Evolutionary conservation across 2,797 vertebrate species (phyloP), one percentile per base, ranked within the genome.

Genomic region (Atherinosoma microstoma): DNA sequence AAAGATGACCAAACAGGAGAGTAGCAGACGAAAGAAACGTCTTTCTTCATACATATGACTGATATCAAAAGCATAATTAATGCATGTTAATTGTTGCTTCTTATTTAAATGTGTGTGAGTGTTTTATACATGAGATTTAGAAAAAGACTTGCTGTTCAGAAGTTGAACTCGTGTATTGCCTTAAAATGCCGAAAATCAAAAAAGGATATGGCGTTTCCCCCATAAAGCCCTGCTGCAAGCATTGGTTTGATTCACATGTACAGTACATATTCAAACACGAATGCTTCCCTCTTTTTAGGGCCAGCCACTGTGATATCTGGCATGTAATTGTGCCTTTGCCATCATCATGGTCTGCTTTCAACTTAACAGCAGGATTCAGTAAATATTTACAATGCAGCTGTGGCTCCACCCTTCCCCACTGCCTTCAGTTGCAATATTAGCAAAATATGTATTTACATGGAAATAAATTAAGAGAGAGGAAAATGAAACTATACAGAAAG

Each of bases 401-500:
- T 59, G 79, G 61, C 49, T 70, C 76, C 59, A 53, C 47, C 66
- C 74, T 72, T 72, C 73, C 67, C 79, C 54, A 36, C 70, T 35
- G 40, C 78, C 80, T 70, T 80, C 83, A 79, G 64, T 83, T 54
- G 71, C 70, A 71, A 76, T 86, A 81, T 91, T 91, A 91, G 86
- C 86, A 87, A 92, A 93, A 89, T 86, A 87, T 85, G 85, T 92
- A 94, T 94, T 92, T 89, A 93, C 93, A 91, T 84, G 70, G 85
- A 61, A 93, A 94, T 92, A 94, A 94, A 94, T 93, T 83, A 86
- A 87, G 63, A 53, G 61, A 76, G 83, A 76, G 80, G 71, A 75
- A 89, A 90, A 87, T 85, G 58, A 81, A 89, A 80, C 81, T 87
- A 89, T 92, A 93, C 88, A 94, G 69, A 75, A 71, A 71, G 86